Evolutionary conservation across 2,113 vertebrate species (phyloP).

Genomic region (Nesogale talazaci): DNA sequence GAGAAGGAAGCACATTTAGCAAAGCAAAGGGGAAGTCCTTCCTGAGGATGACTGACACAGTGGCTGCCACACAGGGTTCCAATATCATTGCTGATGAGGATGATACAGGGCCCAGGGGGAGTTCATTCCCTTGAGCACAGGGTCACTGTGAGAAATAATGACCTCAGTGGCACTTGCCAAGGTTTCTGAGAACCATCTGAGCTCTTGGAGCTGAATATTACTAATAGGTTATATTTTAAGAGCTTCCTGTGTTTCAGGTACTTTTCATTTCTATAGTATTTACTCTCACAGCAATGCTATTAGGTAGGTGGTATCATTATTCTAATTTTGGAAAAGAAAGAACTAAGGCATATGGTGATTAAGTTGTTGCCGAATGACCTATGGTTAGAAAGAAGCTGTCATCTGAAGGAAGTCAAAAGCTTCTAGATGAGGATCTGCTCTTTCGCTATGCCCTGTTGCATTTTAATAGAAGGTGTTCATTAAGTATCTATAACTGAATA

Average conservation of each 20-base stretch:
- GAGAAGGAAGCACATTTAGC: background rate
- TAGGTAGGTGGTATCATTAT: background rate
- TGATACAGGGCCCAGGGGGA: too few relatives aligned
- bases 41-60: background rate
- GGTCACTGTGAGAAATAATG: background rate
- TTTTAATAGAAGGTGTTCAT: background rate
- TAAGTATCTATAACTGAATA: background rate
- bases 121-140: background rate
- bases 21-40: background rate
- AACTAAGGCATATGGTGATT: background rate
- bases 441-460: background rate
- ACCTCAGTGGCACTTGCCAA: background rate
- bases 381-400: conserved; percentile 1
- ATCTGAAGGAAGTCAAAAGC: background rate
- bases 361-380: background rate
- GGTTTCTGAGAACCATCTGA: background rate
- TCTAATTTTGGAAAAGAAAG: conserved; percentile 7
- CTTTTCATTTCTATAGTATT: background rate
- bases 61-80: background rate
- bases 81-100: background rate
- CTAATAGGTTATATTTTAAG: background rate
- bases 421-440: background rate
- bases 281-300: background rate
- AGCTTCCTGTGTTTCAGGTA: background rate
- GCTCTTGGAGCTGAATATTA: background rate